Base-by-base conservation (phyloP, 1,140 invertebrate genomes). In the Luehdorfia chinensis region DNA sequence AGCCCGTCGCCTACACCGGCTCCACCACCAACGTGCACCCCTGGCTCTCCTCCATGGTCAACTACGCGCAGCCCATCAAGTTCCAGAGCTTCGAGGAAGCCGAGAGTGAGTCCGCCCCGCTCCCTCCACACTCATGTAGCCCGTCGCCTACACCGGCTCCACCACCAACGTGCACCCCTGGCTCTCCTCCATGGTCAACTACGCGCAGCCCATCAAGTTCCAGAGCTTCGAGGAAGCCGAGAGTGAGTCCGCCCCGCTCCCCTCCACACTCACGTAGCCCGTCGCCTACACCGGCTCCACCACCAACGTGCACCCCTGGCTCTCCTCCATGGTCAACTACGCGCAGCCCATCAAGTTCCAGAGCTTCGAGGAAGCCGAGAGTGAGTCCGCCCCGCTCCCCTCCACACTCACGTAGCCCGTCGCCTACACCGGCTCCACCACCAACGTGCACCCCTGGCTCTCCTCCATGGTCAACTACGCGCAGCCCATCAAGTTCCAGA, bases 381-480 rank as follows among this genome's bases (percentile, higher is more conserved):
- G 97, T 99, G 89, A 90, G 89, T 87, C n/a, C n/a, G n/a, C n/a
- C n/a, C n/a, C n/a, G n/a, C n/a, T n/a, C n/a, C n/a, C n/a, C n/a
- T n/a, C n/a, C n/a, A n/a, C n/a, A n/a, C n/a, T n/a, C n/a, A n/a
- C n/a, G n/a, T n/a, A n/a, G 8, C 90, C 91, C 1, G 92, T 92
- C 44, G 90, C 91, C 58, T 99, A 99, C 86, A 98, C 95, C 0
- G 96, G 97, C 28, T 98, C 97, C 46, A 99, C 98, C 8, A 98
- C 97, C 33, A 98, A 98, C 83, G 98, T 99, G 32, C 98, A 99
- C 88, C 98, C 98, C 9, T 97, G 96, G 91, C 90, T 99, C 1
- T 99, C 97, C 15, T 97, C 97, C 25, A 95, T 99, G 93, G 95
- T 99, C 68, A 99, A 99, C 90, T 99, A 99, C 89, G 97, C 97